Base-by-base conservation (phyloP, 2,797 vertebrate species). In the Hippopotamyrus pictus region DNA sequence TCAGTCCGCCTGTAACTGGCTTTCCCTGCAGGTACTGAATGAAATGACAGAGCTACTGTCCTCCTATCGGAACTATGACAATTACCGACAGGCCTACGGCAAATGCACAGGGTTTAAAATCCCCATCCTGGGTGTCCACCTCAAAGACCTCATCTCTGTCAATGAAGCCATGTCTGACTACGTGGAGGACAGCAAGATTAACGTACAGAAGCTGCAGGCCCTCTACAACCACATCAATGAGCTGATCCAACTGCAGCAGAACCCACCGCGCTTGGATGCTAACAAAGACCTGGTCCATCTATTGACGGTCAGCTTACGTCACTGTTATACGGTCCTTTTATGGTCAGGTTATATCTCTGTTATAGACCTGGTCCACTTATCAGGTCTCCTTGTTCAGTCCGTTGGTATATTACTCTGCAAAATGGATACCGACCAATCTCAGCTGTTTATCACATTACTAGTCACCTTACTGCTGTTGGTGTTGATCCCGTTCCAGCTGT, bases 41-140 rank as follows among this genome's bases (percentile, higher is more conserved):
- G 98, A 99, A 95, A 98, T 99, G 98, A 99, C 98, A 0, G 98
- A 99, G 93, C 95, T 99, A 89, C 96, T 99, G 90, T 98, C 98
- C 2, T 98, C 98, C 76, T 98, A 96, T 91, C 96, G 97, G 93
- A 99, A 99, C 93, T 99, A 97, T 33, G 97, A 99, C 94, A 98
- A 96, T 94, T 99, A 99, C 89, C 95, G 98, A 79, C 97, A 97
- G 90, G 96, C 96, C 86, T 99, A 97, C 57, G 96, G 94, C 0
- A 96, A 94, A 91, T 98, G 97, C 90, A 94, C 94, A 59, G 96
- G 96, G 90, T 98, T 98, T 93, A 98, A 98, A 95, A 98, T 99
- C 91, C 98, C 98, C 46, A 98, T 99, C 92, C 95, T 99, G 84
- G 98, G 98, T 0, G 98, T 99, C 79, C 98, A 99, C 93, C 96